A percentile compares a stretch with the other conserved stretches of the same genome.
Conservation (phyloP, 2,797 vertebrate genomes). For the Microctenopoma stevenorrisi region DNA sequence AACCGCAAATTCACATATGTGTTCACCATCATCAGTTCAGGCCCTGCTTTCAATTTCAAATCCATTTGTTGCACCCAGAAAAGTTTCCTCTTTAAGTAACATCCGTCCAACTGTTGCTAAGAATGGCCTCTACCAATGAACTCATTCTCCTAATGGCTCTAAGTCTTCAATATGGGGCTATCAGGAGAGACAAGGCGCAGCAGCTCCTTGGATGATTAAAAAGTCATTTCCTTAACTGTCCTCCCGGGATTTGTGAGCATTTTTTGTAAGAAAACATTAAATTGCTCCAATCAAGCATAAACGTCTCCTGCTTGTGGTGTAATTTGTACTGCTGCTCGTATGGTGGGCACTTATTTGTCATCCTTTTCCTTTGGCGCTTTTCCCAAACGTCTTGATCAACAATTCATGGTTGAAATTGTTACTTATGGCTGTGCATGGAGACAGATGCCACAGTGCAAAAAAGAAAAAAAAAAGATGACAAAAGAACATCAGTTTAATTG, state of each 20-base stretch:
- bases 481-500: conserved; percentile 51
- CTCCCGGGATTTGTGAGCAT: conserved; percentile 89
- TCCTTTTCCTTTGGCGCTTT: conserved; percentile 88
- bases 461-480: conserved; percentile 17
- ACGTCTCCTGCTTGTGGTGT: conserved; percentile 88
- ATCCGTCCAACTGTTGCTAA: conserved; percentile 68
- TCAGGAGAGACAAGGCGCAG: conserved; percentile 87
- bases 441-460: conserved; percentile 80
- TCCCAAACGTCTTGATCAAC: conserved; percentile 86
- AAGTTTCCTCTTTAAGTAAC: conserved; percentile 20
- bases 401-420: conserved; percentile 88
- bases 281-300: conserved; percentile 95
- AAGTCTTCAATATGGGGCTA: conserved; percentile 89
- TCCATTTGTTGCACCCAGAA: not conserved
- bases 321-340: conserved; percentile 89
- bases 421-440: conserved; percentile 83
- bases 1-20: no score
- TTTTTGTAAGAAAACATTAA: conserved; percentile 92
- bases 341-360: conserved; percentile 88
- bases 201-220: conserved; percentile 94
- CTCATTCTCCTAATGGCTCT: conserved; percentile 81
- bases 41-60: conserved; percentile 3
- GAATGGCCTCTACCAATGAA: conserved; percentile 49
- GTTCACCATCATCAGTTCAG: not conserved
- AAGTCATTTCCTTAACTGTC: conserved; percentile 98